Conservation (phyloP, 2,113 vertebrate genomes). For the Rhipidura dahli region DNA sequence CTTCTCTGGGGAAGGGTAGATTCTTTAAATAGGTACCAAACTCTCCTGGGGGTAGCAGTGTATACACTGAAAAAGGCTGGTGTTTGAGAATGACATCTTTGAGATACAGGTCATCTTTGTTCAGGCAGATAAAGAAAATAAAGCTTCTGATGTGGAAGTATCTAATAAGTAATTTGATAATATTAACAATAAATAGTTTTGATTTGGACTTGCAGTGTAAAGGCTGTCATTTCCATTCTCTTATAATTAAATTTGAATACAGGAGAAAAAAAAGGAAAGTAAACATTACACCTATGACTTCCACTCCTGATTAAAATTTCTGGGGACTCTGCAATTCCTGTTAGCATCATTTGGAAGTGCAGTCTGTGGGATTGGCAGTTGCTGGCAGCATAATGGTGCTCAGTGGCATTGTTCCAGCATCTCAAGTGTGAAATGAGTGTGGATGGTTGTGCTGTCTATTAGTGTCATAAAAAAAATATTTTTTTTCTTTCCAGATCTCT, state of each 20-base stretch:
- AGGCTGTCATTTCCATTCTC: not conserved
- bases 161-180: not conserved
- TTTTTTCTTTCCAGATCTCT: constrained; percentile 79
- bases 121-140: not conserved
- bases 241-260: not conserved
- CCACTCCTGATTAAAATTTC: not conserved
- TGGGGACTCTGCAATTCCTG: not conserved
- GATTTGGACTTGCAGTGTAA: not conserved
- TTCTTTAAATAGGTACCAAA: not conserved
- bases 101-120: not conserved
- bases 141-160: not conserved
- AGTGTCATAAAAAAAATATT: not conserved
- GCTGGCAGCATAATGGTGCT: not conserved
- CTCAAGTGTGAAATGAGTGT: not conserved
- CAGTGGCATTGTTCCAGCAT: not conserved
- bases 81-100: not conserved
- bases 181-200: not conserved
- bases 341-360: not conserved
- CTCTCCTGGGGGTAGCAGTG: not conserved
- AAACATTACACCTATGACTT: not conserved
- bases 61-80: not conserved
- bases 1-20: not conserved
- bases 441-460: not conserved
- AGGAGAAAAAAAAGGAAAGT: not conserved
- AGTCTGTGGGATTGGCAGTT: not conserved